Evolutionary conservation across 37 sponge, comb jelly and placozoan genomes (phyloP).

Genomic region (Beroe forskalii): DNA sequence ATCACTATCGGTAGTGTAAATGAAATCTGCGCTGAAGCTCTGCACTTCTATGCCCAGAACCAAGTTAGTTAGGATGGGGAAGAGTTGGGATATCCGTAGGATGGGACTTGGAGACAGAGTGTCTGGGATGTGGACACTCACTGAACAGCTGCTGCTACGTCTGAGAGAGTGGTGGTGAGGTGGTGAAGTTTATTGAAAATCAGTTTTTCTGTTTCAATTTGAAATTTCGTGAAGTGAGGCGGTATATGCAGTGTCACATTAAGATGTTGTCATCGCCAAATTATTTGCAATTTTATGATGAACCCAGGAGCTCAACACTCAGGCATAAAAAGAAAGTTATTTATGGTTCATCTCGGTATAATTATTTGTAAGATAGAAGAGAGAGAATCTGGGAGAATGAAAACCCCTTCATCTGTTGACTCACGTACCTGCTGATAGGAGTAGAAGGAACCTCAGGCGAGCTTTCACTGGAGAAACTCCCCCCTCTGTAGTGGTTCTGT

Average conservation of each 20-base stretch:
- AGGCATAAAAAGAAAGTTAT: too few relatives aligned
- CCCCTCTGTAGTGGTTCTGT: not conserved
- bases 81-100: slow-evolving; percentile 16
- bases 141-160: slow-evolving; percentile 2
- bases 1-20: not conserved
- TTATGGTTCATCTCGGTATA: too few relatives aligned
- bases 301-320: too few relatives aligned
- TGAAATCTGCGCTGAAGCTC: slow-evolving; percentile 43
- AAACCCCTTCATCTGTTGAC: too few relatives aligned
- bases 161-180: not conserved
- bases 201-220: too few relatives aligned
- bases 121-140: slow-evolving; percentile 22
- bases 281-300: too few relatives aligned
- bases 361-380: too few relatives aligned
- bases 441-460: not conserved
- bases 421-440: not conserved
- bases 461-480: not conserved
- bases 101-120: not conserved
- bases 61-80: slow-evolving; percentile 11
- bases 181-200: too few relatives aligned
- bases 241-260: too few relatives aligned
- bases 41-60: not conserved
- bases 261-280: too few relatives aligned
- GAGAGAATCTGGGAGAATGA: too few relatives aligned
- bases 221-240: too few relatives aligned